These are phyloP conservation scores for Chionodraco myersi DNA, from an alignment of 2,113 vertebrate species.

Conservation along the genomic window DNA sequence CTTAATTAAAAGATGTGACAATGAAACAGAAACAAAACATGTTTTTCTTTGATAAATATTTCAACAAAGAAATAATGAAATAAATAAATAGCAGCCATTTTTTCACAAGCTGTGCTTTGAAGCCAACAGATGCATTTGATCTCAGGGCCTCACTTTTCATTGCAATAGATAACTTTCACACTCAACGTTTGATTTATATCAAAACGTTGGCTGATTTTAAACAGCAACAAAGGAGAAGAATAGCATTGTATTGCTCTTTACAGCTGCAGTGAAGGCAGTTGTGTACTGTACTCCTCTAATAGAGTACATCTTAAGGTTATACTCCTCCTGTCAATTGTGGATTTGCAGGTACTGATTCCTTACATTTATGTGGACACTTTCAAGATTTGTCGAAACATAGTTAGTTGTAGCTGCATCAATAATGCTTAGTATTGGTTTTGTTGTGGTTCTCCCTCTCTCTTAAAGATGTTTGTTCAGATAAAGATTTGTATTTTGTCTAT, in stretches of 20 bases:
- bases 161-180: slow-evolving; percentile 36
- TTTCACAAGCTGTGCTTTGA: slow-evolving; percentile 20
- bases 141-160: slow-evolving; percentile 35
- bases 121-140: slow-evolving; percentile 20
- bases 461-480: neutral
- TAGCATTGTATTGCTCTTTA: neutral
- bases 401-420: no score
- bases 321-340: no score
- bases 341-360: no score
- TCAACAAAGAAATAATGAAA: slow-evolving; percentile 16
- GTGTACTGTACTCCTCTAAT: neutral
- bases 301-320: neutral
- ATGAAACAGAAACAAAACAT: neutral
- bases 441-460: neutral
- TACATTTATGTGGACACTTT: no score
- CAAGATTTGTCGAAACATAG: no score
- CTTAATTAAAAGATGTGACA: neutral
- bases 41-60: neutral
- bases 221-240: slow-evolving; percentile 32
- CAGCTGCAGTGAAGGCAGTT: neutral
- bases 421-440: neutral
- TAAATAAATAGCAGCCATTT: neutral
- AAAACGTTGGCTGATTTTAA: slow-evolving; percentile 49
- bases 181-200: slow-evolving; percentile 34
- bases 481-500: neutral